Percentiles rank a stretch among this genome's conserved stretches.
Evolutionary conservation across 1,140 invertebrate species (phyloP).

Genomic region (Trissolcus basalis): DNA sequence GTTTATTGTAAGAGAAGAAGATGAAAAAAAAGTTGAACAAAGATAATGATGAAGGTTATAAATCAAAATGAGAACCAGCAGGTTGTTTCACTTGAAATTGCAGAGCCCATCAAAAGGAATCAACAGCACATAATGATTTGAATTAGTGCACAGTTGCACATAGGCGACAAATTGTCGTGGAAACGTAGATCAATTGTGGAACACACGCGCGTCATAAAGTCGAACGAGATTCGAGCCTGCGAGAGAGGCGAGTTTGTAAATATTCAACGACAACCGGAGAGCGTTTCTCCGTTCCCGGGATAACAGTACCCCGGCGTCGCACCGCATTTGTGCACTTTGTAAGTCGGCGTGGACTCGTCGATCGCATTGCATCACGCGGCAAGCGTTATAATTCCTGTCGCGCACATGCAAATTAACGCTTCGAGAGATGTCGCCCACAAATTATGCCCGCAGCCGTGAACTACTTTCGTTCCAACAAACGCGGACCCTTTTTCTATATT

Average conservation of each 20-base stretch:
- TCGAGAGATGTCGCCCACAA: constrained; percentile 29
- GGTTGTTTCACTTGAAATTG: not conserved
- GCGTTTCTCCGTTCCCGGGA: not conserved
- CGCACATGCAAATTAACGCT: constrained; percentile 37
- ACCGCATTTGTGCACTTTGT: constrained; percentile 15
- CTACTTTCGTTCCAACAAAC: constrained; percentile 27
- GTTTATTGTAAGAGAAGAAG: no score
- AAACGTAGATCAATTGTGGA: constrained; percentile 34
- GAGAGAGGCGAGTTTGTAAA: constrained; percentile 25
- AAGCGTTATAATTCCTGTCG: constrained; percentile 29
- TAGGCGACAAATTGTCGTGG: constrained; percentile 44
- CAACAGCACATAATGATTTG: not conserved
- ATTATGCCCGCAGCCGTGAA: constrained; percentile 36
- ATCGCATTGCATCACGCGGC: constrained; percentile 13
- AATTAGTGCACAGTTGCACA: constrained; percentile 10
- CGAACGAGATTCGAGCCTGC: constrained; percentile 13
- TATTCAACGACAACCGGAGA: constrained; percentile 16
- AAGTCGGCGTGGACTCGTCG: constrained; percentile 10
- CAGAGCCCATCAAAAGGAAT: not conserved
- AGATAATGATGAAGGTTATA: no score
- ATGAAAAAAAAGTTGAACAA: no score
- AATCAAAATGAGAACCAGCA: not conserved
- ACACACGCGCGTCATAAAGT: constrained; percentile 30
- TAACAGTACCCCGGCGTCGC: constrained; percentile 17
- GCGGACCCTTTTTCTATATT: not conserved